Evolutionary conservation across 2,888 invertebrate species (phyloP), one percentile per base, ranked within the genome.

Genomic region (Pachycephus smyrnensis): DNA sequence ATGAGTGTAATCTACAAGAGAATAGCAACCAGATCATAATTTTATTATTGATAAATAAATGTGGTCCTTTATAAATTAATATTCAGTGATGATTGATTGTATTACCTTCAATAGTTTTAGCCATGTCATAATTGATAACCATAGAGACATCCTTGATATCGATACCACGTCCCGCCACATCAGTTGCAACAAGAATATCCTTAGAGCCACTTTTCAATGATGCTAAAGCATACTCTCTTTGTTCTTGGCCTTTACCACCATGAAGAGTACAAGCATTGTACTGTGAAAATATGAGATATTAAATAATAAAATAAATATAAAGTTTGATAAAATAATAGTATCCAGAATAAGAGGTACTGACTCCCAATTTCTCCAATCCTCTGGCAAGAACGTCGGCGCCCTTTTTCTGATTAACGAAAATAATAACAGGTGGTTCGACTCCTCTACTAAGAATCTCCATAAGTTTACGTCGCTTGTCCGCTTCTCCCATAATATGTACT

Each of bases 111-210:
- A 99, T 99, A 31, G 96, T 95, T 92, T 99, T 99, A 0, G 99
- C 99, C 99, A 99, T 99, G 90, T 99, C 99, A 88, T 99, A 99
- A 92, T 99, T 99, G 87, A 99, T 98, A 82, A 99, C 99, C 92
- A 99, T 94, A 11, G 99, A 98, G 3, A 99, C 99, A 92, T 99
- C 99, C 91, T 99, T 99, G 90, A 99, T 99, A 90, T 99, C 99
- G 85, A 99, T 99, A 97, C 99, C 99, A 94, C 99, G 96, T 85
- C 99, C 99, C 84, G 99, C 99, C 1, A 99, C 99, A 92, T 99
- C 99, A 0, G 99, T 99, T 0, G 99, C 99, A 69, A 99, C 99
- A 86, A 99, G 93, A 89, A 99, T 99, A 90, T 99, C 99, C 92
- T 99, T 99, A 1, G 96, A 94, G 9, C 99, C 99, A 77, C 96